Conservation (phyloP, 1,140 invertebrate species). For the Macrosteles quadrilineatus region DNA sequence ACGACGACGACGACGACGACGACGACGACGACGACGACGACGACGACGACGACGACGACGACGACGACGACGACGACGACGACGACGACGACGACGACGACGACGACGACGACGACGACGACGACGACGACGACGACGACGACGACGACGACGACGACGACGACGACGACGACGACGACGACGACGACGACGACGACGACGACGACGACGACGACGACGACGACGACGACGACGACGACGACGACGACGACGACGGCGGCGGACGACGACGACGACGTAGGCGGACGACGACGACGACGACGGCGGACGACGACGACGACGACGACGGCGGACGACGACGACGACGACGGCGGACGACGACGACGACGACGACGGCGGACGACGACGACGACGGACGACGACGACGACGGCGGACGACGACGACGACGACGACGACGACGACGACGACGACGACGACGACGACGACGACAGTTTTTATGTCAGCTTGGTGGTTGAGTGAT, state of each 20-base stretch:
- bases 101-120: background rate
- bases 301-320: no score
- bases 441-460: background rate
- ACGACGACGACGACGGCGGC: no score
- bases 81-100: background rate
- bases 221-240: background rate
- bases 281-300: no score
- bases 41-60: background rate
- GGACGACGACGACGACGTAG: no score
- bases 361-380: no score
- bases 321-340: no score
- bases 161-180: background rate
- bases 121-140: background rate
- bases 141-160: background rate
- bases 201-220: constrained; percentile 8
- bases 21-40: constrained; percentile 1
- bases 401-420: no score
- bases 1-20: constrained; percentile 12
- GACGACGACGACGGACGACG: no score
- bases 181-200: background rate
- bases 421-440: background rate
- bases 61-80: background rate
- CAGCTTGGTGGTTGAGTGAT: no score
- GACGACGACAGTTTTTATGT: no score
- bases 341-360: no score